Conservation (phyloP, 2,113 vertebrate species). For the Felis chaus region DNA sequence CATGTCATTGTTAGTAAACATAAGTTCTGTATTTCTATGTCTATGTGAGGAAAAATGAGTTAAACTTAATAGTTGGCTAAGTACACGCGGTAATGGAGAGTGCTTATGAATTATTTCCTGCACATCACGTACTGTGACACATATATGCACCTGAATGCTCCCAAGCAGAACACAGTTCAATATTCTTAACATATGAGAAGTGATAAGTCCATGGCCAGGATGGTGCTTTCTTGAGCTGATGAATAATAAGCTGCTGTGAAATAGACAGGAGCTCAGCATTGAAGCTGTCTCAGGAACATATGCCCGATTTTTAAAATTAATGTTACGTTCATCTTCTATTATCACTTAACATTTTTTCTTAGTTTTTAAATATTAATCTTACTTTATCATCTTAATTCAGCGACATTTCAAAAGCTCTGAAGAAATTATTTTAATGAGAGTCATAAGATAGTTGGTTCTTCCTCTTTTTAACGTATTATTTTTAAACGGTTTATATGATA, state of each 20-base stretch:
- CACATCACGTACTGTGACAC: not conserved
- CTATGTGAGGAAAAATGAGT: not conserved
- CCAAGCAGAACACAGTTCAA: not conserved
- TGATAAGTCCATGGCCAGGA: too few relatives aligned
- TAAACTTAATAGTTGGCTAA: not conserved
- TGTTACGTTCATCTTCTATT: not conserved
- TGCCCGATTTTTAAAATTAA: not conserved
- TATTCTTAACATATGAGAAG: not conserved
- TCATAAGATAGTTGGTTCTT: not conserved
- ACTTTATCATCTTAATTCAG: not conserved
- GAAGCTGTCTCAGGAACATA: not conserved
- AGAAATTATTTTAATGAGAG: not conserved
- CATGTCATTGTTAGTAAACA: not conserved
- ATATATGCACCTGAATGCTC: not conserved
- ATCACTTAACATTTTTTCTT: not conserved
- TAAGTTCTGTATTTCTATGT: not conserved
- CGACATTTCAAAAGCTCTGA: not conserved
- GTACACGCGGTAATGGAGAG: not conserved
- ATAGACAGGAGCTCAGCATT: not conserved
- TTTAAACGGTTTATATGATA: not conserved
- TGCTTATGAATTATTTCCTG: not conserved
- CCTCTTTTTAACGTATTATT: not conserved
- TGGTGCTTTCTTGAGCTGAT: not conserved
- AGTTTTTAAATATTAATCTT: not conserved
- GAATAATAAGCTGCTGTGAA: not conserved